Evolutionary conservation across 1,140 invertebrate genomes (phyloP).

Genomic region (Orius laevigatus): DNA sequence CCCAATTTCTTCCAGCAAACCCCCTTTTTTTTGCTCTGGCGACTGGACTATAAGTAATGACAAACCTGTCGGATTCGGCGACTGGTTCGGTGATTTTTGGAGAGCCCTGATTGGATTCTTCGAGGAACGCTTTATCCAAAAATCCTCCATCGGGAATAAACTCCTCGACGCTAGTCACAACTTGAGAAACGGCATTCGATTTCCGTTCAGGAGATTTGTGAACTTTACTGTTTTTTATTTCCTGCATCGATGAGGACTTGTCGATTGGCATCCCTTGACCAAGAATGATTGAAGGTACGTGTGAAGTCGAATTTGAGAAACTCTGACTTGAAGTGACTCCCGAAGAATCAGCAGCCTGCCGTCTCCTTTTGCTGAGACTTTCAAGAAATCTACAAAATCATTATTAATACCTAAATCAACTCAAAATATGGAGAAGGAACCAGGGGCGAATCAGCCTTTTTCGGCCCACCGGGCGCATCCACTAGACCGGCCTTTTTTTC

Average conservation of each 20-base stretch:
- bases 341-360: constrained; percentile 45
- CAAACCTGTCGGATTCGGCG: constrained; percentile 44
- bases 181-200: neutral
- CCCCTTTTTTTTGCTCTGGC: no score
- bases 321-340: constrained; percentile 13
- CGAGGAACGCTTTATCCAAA: constrained; percentile 65
- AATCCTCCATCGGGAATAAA: constrained; percentile 67
- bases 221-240: neutral
- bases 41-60: no score
- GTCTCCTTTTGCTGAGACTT: constrained; percentile 48
- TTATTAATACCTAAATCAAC: no score
- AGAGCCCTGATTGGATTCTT: constrained; percentile 37
- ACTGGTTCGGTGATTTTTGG: constrained; percentile 28
- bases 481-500: no score
- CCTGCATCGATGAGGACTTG: neutral
- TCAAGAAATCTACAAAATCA: constrained; percentile 43
- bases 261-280: constrained; percentile 12
- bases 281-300: constrained; percentile 4
- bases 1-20: no score
- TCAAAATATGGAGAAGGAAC: no score
- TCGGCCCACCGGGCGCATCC: no score
- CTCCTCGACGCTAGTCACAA: constrained; percentile 54
- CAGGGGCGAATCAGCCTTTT: no score
- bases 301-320: neutral
- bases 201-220: neutral